Conservation (phyloP, 2,888 invertebrate genomes). For the Syrphus vitripennis region DNA sequence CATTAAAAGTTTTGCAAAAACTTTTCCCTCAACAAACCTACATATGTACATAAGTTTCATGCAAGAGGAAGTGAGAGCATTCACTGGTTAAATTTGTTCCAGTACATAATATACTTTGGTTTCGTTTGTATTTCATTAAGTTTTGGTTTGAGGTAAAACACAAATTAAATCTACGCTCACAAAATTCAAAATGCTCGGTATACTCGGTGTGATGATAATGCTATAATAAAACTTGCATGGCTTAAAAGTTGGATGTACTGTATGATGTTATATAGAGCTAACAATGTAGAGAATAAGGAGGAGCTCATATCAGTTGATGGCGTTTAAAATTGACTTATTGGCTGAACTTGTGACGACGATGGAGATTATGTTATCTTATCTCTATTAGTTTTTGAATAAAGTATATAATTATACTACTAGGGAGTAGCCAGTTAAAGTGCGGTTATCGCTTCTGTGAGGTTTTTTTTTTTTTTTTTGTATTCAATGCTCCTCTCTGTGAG, state of each 20-base stretch:
- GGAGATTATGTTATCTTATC: slow-evolving; percentile 50
- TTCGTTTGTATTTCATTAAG: slow-evolving; percentile 26
- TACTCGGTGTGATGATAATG: background rate
- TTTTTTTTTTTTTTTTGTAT: too few species aligned
- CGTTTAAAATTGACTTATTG: slow-evolving; percentile 59
- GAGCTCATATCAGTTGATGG: slow-evolving; percentile 50
- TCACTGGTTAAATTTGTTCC: background rate
- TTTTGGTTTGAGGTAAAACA: slow-evolving; percentile 6
- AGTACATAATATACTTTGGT: background rate
- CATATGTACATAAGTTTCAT: background rate
- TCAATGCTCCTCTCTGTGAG: background rate
- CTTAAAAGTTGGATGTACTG: background rate
- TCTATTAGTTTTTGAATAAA: slow-evolving; percentile 7
- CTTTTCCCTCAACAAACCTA: slow-evolving; percentile 10
- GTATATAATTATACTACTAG: background rate
- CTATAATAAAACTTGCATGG: slow-evolving; percentile 39
- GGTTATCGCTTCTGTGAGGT: slow-evolving; percentile 16
- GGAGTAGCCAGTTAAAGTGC: background rate
- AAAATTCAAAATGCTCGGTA: slow-evolving; percentile 16
- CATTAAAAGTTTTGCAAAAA: slow-evolving; percentile 60
- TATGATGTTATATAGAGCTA: too few species aligned
- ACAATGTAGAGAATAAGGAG: background rate
- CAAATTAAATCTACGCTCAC: slow-evolving; percentile 31
- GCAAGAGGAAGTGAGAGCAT: background rate
- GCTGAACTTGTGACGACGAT: slow-evolving; percentile 54